Base-by-base conservation (phyloP, 2,797 vertebrate species). In the Sebastes goodei region DNA sequence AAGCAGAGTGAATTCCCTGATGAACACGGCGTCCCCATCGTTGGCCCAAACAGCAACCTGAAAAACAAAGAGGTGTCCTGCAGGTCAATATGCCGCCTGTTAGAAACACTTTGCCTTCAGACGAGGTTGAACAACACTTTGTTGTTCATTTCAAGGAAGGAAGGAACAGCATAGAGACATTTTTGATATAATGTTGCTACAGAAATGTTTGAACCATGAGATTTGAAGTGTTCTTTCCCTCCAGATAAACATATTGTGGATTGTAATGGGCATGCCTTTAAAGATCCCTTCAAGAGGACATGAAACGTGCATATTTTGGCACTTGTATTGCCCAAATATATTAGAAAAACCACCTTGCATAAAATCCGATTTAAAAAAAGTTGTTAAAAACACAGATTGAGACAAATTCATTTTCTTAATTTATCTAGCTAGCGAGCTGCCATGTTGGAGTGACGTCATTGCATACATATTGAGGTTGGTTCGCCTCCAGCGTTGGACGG, bases 1-100 rank as follows among this genome's bases (percentile, higher is more conserved):
- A 91, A 97, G 97, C 85, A 99, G 89, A 10, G 98, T 97, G 94
- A 97, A 99, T 92, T 99, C 98, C 76, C 97, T 95, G 75, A 99
- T 97, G 86, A 99, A 99, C 84, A 99, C 96, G 15, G 97, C 97
- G 1, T 92, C 95, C 27, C 95, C 97, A 38, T 97, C 94, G 68
- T 91, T 94, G 86, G 97, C 94, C 72, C 95, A 90, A 81, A 95
- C 96, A 5, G 83, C 94, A 80, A 96, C 94, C 98, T 99, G 89
- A 29, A 87, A 89, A 70, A 80, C 15, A 90, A 92, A 91, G 17
- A 71, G 49, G 49, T 52, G 49, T 70, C 65, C 35, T 29, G 11
- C 6, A 30, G 17, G 53, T 49, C 30, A 23, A 25, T 3, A 7
- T 17, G 2, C 11, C 8, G 12, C 38, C 12, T 42, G 38, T 42